Percentiles rank a stretch among this genome's conserved stretches.
Conservation (phyloP, 2,113 vertebrate species). For the Synodontis membranacea region DNA sequence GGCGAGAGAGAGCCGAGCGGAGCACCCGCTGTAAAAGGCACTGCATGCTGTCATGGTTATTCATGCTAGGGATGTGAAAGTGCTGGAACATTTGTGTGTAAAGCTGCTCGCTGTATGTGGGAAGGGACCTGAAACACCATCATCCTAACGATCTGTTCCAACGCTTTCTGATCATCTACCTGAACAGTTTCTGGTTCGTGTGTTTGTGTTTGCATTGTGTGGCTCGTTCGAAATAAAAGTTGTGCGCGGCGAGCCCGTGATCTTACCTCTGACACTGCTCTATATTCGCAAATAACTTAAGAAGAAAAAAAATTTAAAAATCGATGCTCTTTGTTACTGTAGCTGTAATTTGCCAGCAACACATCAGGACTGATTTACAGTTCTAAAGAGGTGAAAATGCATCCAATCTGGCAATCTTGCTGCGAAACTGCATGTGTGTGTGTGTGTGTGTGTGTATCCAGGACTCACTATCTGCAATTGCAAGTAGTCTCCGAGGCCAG, state of each 20-base stretch:
- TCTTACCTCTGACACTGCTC: not conserved
- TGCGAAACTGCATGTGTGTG: not conserved
- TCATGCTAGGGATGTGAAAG: conserved; percentile 44
- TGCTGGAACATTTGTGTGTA: conserved; percentile 39
- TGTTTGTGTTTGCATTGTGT: conserved; percentile 17
- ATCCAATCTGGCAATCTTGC: not conserved
- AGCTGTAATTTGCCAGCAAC: not conserved
- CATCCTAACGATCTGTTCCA: conserved; percentile 33
- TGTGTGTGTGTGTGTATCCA: conserved; percentile 6
- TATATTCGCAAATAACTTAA: not conserved
- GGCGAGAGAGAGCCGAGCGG: conserved; percentile 27
- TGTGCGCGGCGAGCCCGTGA: not conserved
- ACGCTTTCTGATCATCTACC: conserved; percentile 12
- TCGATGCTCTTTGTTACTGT: not conserved
- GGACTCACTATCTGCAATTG: conserved; percentile 97
- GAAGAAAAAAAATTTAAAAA: no score
- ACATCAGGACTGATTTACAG: not conserved
- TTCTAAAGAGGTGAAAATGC: not conserved
- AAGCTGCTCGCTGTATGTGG: conserved; percentile 39
- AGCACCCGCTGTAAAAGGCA: conserved; percentile 32
- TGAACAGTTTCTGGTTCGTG: not conserved
- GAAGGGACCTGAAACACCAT: conserved; percentile 38
- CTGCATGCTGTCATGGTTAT: conserved; percentile 44
- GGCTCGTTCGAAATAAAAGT: not conserved
- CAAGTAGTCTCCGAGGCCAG: conserved; percentile 95